Conservation (phyloP, 2,888 invertebrate species). For the Notodonta dromedarius region DNA sequence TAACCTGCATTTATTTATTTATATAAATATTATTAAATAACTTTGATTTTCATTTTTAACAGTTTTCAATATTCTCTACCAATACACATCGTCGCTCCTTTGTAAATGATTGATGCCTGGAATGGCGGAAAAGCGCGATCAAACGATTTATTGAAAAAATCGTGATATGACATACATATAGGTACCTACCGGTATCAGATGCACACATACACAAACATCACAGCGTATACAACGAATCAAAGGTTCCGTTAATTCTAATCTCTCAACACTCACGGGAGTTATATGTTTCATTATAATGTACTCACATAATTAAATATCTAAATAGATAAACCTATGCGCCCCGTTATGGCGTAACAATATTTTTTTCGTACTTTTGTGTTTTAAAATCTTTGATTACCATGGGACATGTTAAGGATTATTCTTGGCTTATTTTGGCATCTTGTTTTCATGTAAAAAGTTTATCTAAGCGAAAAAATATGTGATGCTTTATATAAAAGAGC, state of each 20-base stretch:
- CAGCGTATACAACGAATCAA: conserved; percentile 25
- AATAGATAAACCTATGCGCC: too few species aligned
- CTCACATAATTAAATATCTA: not conserved
- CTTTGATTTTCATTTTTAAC: not conserved
- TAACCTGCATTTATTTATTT: not conserved
- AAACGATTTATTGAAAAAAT: not conserved
- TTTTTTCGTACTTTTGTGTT: not conserved
- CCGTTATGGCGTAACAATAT: too few species aligned
- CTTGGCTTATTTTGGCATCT: not conserved
- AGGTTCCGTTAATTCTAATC: conserved; percentile 19
- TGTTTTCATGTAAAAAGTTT: not conserved
- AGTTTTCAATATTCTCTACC: too few species aligned
- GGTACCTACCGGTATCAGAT: not conserved
- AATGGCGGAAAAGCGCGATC: conserved; percentile 29
- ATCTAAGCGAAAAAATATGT: too few species aligned
- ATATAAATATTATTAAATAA: not conserved
- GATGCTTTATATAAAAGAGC: not conserved
- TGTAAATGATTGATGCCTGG: conserved; percentile 20
- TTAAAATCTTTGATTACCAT: not conserved
- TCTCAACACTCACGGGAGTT: not conserved
- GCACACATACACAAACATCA: conserved; percentile 10
- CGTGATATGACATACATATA: not conserved
- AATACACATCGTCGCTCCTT: not conserved
- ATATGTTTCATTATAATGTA: too few species aligned
- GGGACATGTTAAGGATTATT: not conserved